phyloP scores from a whole-genome alignment of 2,113 vertebrate species.

The Platycercus adscitus region DNA sequence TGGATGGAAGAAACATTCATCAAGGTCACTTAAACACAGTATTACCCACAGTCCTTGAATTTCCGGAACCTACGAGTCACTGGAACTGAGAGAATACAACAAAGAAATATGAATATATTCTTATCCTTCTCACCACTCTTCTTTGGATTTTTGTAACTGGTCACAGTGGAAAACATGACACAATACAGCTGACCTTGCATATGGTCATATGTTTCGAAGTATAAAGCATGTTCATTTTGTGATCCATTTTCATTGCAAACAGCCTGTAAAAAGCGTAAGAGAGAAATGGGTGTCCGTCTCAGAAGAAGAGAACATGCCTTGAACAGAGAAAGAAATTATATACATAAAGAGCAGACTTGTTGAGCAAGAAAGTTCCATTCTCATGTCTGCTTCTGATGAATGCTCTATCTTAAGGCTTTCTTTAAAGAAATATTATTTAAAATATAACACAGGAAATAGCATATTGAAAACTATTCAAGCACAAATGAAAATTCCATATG shows the following conservation, averaged over 20 bases:
- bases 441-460: not conserved
- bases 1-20: not conserved
- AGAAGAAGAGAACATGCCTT: not conserved
- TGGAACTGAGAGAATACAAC: not conserved
- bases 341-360: not conserved
- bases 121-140: not conserved
- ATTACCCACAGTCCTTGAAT: not conserved
- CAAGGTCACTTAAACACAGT: not conserved
- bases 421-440: not conserved
- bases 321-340: not conserved
- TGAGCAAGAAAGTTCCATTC: not conserved
- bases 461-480: not conserved
- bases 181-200: not conserved
- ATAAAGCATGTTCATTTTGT: not conserved
- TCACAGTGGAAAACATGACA: not conserved
- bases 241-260: not conserved
- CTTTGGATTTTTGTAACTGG: not conserved
- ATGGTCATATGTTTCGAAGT: not conserved
- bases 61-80: not conserved
- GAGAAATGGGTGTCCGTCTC: not conserved
- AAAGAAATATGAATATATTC: not conserved
- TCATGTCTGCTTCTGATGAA: not conserved
- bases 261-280: rapidly evolving
- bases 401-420: not conserved
- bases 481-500: not conserved